phyloP scores from a whole-genome alignment of 2,113 vertebrate species.

The Cricetomys ansorgei region DNA sequence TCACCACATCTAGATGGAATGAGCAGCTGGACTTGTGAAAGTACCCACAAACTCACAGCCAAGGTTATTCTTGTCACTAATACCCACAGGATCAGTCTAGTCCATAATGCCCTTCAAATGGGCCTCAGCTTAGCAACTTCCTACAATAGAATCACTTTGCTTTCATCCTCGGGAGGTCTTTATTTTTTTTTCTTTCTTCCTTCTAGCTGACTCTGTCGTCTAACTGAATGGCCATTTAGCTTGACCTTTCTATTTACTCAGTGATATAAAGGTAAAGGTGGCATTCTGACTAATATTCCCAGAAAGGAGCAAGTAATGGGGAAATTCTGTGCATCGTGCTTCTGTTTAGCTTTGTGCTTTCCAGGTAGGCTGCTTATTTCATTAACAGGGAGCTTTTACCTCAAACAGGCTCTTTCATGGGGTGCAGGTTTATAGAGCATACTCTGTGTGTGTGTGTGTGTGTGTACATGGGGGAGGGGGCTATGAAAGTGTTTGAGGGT shows the following conservation, averaged over 20 bases:
- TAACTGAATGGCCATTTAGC: constrained; percentile 38
- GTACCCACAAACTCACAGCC: background rate
- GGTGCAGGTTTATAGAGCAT: background rate
- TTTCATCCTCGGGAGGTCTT: background rate
- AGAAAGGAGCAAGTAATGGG: constrained; percentile 6
- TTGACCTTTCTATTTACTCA: constrained; percentile 63
- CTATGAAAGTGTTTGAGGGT: background rate
- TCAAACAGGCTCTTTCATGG: background rate
- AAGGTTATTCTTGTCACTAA: constrained; percentile 35
- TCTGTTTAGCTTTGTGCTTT: constrained; percentile 15
- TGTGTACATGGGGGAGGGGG: background rate
- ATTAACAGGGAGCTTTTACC: constrained; percentile 5
- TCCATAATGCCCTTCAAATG: constrained; percentile 28
- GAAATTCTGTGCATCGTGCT: constrained; percentile 19
- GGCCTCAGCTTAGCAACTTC: background rate
- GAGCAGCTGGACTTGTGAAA: constrained; percentile 55
- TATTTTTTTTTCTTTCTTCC: background rate
- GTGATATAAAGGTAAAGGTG: constrained; percentile 43
- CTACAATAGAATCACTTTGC: background rate
- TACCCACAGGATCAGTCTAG: background rate
- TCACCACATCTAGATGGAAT: background rate
- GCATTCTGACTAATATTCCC: constrained; percentile 27
- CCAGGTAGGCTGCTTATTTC: background rate
- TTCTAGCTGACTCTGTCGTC: background rate
- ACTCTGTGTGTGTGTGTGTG: background rate